phyloP scores from a whole-genome alignment of 2,888 invertebrate genomes.

The Clitarchus hookeri region DNA sequence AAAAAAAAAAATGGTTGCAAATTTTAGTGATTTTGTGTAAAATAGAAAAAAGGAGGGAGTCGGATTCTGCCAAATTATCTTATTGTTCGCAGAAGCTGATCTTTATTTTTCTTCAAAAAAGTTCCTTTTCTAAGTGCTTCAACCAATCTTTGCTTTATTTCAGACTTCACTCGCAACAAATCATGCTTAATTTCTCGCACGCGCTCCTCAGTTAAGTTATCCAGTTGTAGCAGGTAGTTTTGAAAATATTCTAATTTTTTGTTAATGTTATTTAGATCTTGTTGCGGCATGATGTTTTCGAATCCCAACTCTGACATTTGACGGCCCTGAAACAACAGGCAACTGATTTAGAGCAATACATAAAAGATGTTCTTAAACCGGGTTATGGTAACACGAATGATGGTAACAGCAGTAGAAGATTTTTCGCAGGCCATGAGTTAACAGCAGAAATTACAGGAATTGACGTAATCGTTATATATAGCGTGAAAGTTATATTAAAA shows the following conservation, averaged over 20 bases:
- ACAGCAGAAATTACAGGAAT: conserved; percentile 11
- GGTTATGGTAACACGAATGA: too few species aligned
- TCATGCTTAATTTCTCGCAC: not conserved
- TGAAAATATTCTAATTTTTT: not conserved
- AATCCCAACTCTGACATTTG: too few species aligned
- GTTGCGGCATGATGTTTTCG: too few species aligned
- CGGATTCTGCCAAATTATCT: not conserved
- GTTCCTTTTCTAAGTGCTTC: not conserved
- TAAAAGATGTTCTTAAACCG: not conserved
- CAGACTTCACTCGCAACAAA: not conserved
- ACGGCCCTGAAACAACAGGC: too few species aligned
- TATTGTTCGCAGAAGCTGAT: not conserved
- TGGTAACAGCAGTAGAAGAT: not conserved
- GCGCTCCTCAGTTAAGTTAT: not conserved
- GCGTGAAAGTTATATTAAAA: too few species aligned
- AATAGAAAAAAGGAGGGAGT: not conserved
- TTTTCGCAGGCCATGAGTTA: not conserved
- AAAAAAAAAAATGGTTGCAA: too few species aligned
- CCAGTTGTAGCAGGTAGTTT: not conserved
- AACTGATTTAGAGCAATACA: too few species aligned
- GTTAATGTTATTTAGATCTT: too few species aligned
- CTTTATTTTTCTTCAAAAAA: not conserved
- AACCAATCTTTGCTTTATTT: not conserved
- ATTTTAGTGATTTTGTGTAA: too few species aligned
- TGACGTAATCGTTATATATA: not conserved